Evolutionary conservation across 2,113 vertebrate species (phyloP).

Genomic region (Meriones unguiculatus): DNA sequence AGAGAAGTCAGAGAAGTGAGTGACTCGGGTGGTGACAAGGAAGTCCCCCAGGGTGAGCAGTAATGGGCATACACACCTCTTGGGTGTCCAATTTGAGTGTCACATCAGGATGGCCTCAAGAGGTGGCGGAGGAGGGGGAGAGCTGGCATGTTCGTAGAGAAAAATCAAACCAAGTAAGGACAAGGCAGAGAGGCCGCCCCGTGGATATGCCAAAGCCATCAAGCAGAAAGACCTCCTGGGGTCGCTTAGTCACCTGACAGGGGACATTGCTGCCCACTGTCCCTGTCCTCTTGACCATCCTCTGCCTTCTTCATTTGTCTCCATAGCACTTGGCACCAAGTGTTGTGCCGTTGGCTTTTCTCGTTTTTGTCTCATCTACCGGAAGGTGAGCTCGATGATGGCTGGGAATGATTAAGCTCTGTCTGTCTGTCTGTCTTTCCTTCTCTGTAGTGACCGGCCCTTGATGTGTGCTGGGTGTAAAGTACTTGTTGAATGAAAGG

Average conservation of each 20-base stretch:
- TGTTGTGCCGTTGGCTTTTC: not conserved
- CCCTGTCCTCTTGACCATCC: not conserved
- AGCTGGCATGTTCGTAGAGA: conserved; percentile 16
- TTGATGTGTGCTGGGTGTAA: not conserved
- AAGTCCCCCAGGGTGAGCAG: not conserved
- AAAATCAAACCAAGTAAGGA: conserved; percentile 30
- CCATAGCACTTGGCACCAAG: not conserved
- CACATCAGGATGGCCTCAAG: rapidly evolving
- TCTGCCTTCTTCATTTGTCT: not conserved
- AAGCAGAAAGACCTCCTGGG: not conserved
- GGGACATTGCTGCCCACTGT: not conserved
- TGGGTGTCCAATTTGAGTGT: not conserved
- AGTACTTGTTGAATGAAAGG: not conserved
- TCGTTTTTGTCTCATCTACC: not conserved
- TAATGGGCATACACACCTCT: not conserved
- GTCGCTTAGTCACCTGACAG: not conserved
- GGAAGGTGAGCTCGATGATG: not conserved
- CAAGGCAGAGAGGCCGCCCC: not conserved
- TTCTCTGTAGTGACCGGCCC: not conserved
- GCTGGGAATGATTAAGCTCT: not conserved
- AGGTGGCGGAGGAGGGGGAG: not conserved
- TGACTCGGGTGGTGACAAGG: not conserved
- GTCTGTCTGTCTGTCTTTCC: not conserved
- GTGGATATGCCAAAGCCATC: not conserved
- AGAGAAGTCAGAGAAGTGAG: not conserved